Evolutionary conservation across 2,113 vertebrate species (phyloP).

Genomic region (Melanostigma gelatinosum): DNA sequence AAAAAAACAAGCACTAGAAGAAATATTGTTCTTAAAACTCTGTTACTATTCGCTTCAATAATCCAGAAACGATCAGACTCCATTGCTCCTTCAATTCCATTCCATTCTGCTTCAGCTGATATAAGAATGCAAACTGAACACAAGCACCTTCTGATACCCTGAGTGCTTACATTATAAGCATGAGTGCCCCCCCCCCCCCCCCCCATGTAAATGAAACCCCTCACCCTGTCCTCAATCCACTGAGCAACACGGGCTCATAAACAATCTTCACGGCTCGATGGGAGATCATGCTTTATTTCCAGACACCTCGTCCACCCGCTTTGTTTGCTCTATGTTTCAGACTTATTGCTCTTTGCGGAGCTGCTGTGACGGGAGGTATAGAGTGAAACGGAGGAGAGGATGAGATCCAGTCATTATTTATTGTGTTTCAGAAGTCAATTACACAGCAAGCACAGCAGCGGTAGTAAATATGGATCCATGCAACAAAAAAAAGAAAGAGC

Average conservation of each 20-base stretch:
- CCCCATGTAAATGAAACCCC: neutral
- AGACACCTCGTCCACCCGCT: conserved; percentile 29
- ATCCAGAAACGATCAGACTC: neutral
- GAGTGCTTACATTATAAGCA: conserved; percentile 23
- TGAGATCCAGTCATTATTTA: conserved; percentile 57
- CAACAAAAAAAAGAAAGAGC: conserved; percentile 27
- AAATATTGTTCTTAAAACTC: neutral
- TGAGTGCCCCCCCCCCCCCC: conserved; percentile 16
- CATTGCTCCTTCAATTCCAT: neutral
- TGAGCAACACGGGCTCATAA: conserved; percentile 29
- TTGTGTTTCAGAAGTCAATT: conserved; percentile 64
- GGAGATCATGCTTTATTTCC: conserved; percentile 32
- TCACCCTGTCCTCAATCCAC: neutral
- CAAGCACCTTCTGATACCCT: neutral
- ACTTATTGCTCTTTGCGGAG: conserved; percentile 34
- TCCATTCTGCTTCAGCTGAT: neutral
- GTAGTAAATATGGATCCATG: conserved; percentile 54
- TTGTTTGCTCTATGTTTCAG: conserved; percentile 37
- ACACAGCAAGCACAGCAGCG: conserved; percentile 35
- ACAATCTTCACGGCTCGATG: conserved; percentile 27
- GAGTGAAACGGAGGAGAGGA: conserved; percentile 13
- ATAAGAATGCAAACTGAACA: conserved; percentile 7
- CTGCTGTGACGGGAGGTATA: conserved; percentile 1
- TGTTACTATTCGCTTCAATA: neutral
- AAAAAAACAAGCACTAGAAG: too few species aligned